Base-by-base conservation (phyloP, 2,888 invertebrate genomes). In the Tinea semifulvella region DNA sequence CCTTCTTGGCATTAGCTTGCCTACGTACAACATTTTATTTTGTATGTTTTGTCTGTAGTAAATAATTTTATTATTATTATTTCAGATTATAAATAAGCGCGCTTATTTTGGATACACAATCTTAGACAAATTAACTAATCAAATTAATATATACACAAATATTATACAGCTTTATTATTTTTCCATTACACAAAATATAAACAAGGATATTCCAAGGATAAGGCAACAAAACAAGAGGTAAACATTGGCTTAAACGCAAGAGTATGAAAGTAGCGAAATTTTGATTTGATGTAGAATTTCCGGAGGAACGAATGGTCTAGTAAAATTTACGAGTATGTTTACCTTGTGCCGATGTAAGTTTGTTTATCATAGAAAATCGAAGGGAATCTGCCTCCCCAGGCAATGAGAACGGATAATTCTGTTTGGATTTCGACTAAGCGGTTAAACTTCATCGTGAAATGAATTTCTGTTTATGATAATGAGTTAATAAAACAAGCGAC, bases 321-420 rank as follows among this genome's bases (percentile, higher is more conserved):
- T 71, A 67, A 71, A 70, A 74, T 74, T 74, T 68, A 74, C 68
- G 69, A 70, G 53, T 61, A 48, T 74, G 71, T 76, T 76, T 74
- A 69, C 70, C 61, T 67, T 67, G 58, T 61, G 57, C 56, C 60
- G 60, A 66, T 68, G 63, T 65, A 63, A 67, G 72, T 72, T 73
- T 75, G 73, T 75, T 74, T 72, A 72, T 68, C 66, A 63, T 64
- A 62, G 59, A 60, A 65, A 68, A 68, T 69, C 65, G 65, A 64
- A 68, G 65, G 65, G 66, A 65, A 60, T 57, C 55, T 49, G 54
- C 54, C 56, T 63, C 65, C 65, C 54, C 57, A 47, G 61, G 66
- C 65, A 59, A 63, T 65, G 65, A 62, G 65, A 63, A 63, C 62
- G 60, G 61, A 62, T 70, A 68, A 71, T 68, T 65, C 57, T 71